phyloP scores from a whole-genome alignment of 2,797 vertebrate species.

The Eutrigla gurnardus region DNA sequence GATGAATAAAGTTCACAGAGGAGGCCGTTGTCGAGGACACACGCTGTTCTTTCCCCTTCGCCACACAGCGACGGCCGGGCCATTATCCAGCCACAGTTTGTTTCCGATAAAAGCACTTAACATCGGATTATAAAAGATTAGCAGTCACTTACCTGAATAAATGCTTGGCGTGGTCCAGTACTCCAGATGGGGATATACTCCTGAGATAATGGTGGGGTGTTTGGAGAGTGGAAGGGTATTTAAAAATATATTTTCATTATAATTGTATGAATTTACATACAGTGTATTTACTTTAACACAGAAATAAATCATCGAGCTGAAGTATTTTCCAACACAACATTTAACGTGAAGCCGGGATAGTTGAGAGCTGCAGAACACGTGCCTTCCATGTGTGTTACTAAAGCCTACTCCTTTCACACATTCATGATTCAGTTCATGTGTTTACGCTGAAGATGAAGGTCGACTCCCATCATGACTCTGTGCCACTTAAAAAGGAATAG shows the following conservation, averaged over 20 bases:
- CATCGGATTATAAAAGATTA: constrained; percentile 77
- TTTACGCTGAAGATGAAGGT: constrained; percentile 11
- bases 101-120: constrained; percentile 73
- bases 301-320: neutral
- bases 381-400: constrained; percentile 65
- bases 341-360: constrained; percentile 27
- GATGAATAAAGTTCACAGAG: constrained; percentile 33
- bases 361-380: constrained; percentile 62
- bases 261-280: neutral
- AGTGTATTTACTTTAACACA: constrained; percentile 33
- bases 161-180: constrained; percentile 51
- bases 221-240: constrained; percentile 3
- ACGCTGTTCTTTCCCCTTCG: constrained; percentile 45
- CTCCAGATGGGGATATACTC: constrained; percentile 54
- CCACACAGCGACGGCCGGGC: constrained; percentile 49
- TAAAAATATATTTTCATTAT: constrained; percentile 36
- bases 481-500: neutral
- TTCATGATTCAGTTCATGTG: constrained; percentile 5
- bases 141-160: constrained; percentile 72
- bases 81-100: constrained; percentile 63
- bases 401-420: constrained; percentile 28
- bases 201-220: constrained; percentile 27
- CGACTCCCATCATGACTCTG: neutral
- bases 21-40: constrained; percentile 41
- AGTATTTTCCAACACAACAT: constrained; percentile 33